These are phyloP conservation scores for Drosophila cardini DNA, from an alignment of 1,140 invertebrate species.

Conservation along the genomic window DNA sequence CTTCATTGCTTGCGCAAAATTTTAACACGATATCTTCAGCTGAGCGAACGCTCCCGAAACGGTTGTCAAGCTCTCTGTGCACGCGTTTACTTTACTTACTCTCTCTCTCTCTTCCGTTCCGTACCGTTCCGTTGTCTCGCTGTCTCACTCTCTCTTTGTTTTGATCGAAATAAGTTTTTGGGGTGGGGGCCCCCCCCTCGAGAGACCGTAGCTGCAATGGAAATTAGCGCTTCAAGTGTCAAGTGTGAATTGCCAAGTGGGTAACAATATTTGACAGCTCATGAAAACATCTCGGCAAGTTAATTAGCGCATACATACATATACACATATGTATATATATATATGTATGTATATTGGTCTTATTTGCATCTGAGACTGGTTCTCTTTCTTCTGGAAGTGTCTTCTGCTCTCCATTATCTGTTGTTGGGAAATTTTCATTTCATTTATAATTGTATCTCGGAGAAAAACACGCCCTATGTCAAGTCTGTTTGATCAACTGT, in stretches of 20 bases:
- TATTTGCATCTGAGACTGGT: conserved; percentile 62
- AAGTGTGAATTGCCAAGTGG: conserved; percentile 80
- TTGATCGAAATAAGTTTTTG: conserved; percentile 34
- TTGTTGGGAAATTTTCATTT: background rate
- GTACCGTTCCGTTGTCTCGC: conserved; percentile 5
- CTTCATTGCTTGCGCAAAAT: conserved; percentile 73
- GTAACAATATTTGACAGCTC: conserved; percentile 67
- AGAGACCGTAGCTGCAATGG: conserved; percentile 49
- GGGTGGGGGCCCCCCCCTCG: conserved; percentile 2
- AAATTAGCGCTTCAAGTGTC: conserved; percentile 77
- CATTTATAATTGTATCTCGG: too few relatives aligned
- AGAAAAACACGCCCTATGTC: conserved; percentile 5
- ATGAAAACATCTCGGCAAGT: conserved; percentile 69
- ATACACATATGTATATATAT: too few relatives aligned
- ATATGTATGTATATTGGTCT: too few relatives aligned
- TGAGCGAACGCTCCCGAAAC: conserved; percentile 1
- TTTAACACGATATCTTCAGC: conserved; percentile 77
- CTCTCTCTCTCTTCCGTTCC: conserved; percentile 7
- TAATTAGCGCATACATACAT: conserved; percentile 61
- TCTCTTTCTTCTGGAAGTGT: background rate
- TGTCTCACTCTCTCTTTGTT: conserved; percentile 17
- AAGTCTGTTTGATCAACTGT: background rate
- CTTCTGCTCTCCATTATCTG: background rate
- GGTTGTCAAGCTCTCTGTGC: conserved; percentile 21
- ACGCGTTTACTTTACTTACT: conserved; percentile 2